Base-by-base conservation (phyloP, 1,140 invertebrate species). In the Rhyacophila brunnea region DNA sequence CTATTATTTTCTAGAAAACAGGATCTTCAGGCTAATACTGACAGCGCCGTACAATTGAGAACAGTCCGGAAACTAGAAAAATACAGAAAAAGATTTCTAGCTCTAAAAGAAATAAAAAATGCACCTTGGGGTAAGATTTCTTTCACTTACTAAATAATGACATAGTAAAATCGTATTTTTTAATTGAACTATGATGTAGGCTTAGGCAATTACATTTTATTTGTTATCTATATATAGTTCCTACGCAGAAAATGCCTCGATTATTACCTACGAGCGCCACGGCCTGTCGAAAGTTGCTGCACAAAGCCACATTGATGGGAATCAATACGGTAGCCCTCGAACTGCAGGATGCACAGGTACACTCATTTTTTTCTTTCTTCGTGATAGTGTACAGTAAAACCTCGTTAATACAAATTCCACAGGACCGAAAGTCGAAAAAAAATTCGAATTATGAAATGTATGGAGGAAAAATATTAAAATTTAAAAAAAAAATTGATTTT, bases 191-290 rank as follows among this genome's bases (percentile, higher is more conserved):
- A 40, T 40, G 11, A 3, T 40, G 38, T 6, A 4, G 5, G 11
- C 4, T 5, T 3, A 11, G 2, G 6, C 17, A 15, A 7, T 5
- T 45, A 5, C 5, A 15, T 6, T 4, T 45, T 45, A 11, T 49
- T 49, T 60, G 17, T 55, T n/a, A 23, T 71, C 19, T n/a, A n/a
- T n/a, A n/a, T n/a, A n/a, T 67, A 93, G 92, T 94, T 6, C 93
- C 93, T 7, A 94, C 92, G 3, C 92, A 96, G 72, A 97, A 97
- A 77, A 92, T 96, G 87, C 91, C 93, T 0, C 80, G 95, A 19
- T 75, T 94, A 61, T 72, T 98, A 40, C 93, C 91, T 20, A 96
- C 93, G 1, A 94, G 92, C 66, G 91, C 95, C 1, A 91, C 90
- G 0, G 93, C 93, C 1, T 91, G 93, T 72, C 84, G 88, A 17